Base-by-base conservation (phyloP, 2,113 vertebrate species). In the Reinhardtius hippoglossoides region DNA sequence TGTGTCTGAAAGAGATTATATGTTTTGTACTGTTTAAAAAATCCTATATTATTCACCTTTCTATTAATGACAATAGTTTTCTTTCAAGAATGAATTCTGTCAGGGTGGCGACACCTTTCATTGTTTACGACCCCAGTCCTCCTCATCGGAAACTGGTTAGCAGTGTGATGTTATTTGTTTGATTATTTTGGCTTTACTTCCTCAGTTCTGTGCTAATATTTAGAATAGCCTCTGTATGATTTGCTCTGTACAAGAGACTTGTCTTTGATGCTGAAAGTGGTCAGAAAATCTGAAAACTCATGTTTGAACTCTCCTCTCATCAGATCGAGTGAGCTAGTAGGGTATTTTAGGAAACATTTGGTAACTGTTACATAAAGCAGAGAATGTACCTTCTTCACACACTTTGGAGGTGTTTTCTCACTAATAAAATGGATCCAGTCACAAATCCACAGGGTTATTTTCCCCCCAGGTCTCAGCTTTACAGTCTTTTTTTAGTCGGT, bases 401-500 rank as follows among this genome's bases (percentile, higher is more conserved):
- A 63, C 6, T 57, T 21, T 13, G 13, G 13, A 65, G 1, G 0
- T 18, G 35, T 31, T 46, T 12, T 37, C 24, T 67, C 44, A 61
- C 62, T 44, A 1, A 48, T 1, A 52, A 52, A 58, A 74, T 52
- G 2, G 2, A n/a, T 26, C 10, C 65, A 37, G 35, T 67, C 40
- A 69, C 42, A 63, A n/a, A 67, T 66, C 48, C 24, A 9, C 40
- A 58, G 21, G n/a, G 2, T 68, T n/a, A 31, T 66, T 60, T 4
- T 37, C 4, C 21, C 9, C 21, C 15, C 18, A 67, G 15, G 56
- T 62, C 37, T 24, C 18, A 65, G 82, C 24, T 69, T 37, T 18
- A 76, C 12, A 42, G 20, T 24, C 57, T 71, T 37, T 54, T 63
- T 62, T 44, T 71, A 50, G 1, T 54, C 59, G 16, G 62, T 26